Evolutionary conservation across 2,113 vertebrate genomes (phyloP).

Genomic region (Protobothrops mucrosquamatus): DNA sequence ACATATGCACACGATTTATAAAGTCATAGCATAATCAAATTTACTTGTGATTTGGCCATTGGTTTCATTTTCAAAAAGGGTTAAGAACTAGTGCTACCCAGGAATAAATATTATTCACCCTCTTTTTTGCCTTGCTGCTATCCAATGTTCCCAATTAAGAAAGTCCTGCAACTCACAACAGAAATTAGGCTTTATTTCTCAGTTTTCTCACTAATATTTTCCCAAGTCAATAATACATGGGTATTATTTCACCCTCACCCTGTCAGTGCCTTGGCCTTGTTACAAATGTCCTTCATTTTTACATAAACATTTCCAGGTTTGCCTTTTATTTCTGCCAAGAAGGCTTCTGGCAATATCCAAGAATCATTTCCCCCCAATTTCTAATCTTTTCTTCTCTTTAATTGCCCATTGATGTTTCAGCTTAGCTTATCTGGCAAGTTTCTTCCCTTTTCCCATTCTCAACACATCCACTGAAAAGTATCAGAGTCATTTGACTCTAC

Average conservation of each 20-base stretch:
- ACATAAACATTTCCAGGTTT: slow-evolving; percentile 58
- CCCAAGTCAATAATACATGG: slow-evolving; percentile 34
- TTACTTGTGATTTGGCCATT: neutral
- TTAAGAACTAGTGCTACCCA: neutral
- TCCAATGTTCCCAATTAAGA: slow-evolving; percentile 5
- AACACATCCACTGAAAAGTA: neutral
- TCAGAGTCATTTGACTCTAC: neutral
- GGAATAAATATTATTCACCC: neutral
- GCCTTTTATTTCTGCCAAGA: slow-evolving; percentile 44
- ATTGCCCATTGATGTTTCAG: slow-evolving; percentile 31
- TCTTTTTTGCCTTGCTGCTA: neutral
- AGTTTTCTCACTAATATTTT: slow-evolving; percentile 47
- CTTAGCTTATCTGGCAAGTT: slow-evolving; percentile 13
- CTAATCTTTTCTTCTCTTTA: slow-evolving; percentile 48
- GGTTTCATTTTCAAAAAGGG: neutral
- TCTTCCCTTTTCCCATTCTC: slow-evolving; percentile 20
- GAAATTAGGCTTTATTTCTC: slow-evolving; percentile 45
- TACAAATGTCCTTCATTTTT: slow-evolving; percentile 53
- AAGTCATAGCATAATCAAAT: neutral
- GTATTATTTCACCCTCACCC: slow-evolving; percentile 36
- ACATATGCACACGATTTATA: neutral
- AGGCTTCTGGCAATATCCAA: slow-evolving; percentile 37
- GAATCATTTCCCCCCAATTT: slow-evolving; percentile 42
- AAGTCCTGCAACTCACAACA: slow-evolving; percentile 18
- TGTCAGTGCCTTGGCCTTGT: slow-evolving; percentile 31